Evolutionary conservation across 2,888 invertebrate genomes (phyloP), one percentile per base, ranked within the genome.

Genomic region (Danaus chrysippus): DNA sequence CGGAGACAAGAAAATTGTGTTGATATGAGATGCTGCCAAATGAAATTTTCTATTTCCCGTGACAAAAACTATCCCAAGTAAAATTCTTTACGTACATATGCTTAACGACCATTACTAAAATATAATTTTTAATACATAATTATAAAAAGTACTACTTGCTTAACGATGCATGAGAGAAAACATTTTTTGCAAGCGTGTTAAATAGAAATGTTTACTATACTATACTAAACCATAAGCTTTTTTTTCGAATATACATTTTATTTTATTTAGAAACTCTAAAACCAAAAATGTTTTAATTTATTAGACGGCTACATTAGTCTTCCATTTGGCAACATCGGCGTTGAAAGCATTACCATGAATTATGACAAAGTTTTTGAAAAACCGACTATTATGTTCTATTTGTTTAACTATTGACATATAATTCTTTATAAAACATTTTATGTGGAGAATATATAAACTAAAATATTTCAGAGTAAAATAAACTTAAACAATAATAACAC

Each of bases 31-130:
- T 63, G 67, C 60, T 66, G 70, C 68, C 68, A 70, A 76, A 79
- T 79, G 74, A 71, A 75, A 75, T 76, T 72, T 71, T 71, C 69
- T 55, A 65, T 72, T 71, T 67, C 65, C 56, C 63, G 67, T 63
- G 23, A 56, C 58, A 59, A 69, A 62, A 64, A 67, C 65, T 62
- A 68, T 63, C 10, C 8, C 6, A 3, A 34, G 6, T 34, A 34
- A 34, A 34, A 34, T 34, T 34, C 23, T 34, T 34, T 34, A 34
- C 6, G 6, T 34, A 34, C 23, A 34, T 34, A 34, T 34, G 23
- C 1, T 5, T 34, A 34, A 34, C 23, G 23, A 34, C 8, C 23
- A 34, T 34, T 34, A 34, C 8, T 34, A 2, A 34, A 6, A 34
- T 34, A 3, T 34, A 34, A 34, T 34, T 34, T 34, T 34, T 34